Evolutionary conservation across 2,113 vertebrate genomes (phyloP).

Genomic region (Naja naja): DNA sequence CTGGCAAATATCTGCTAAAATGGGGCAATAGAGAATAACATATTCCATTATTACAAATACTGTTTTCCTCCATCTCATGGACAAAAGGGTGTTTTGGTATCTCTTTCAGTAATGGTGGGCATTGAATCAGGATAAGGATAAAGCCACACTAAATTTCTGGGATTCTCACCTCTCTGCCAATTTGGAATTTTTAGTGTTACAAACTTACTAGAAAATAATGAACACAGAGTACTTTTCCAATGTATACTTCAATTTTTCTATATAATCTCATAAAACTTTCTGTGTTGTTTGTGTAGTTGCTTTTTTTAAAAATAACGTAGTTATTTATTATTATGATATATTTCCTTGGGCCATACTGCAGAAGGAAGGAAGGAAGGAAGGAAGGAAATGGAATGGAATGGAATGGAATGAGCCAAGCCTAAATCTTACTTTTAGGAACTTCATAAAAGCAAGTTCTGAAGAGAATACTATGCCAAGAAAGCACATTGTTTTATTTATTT

Average conservation of each 20-base stretch:
- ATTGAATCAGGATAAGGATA: no score
- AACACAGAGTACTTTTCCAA: not conserved
- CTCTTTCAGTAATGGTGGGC: no score
- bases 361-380: not conserved
- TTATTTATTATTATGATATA: no score
- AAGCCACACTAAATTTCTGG: no score
- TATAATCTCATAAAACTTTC: not conserved
- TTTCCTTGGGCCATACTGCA: no score
- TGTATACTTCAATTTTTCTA: not conserved
- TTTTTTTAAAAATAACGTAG: no score
- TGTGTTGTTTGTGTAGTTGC: not conserved
- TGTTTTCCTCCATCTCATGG: no score
- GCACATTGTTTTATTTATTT: not conserved
- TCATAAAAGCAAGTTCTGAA: not conserved
- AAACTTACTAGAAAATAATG: not conserved
- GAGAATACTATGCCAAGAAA: not conserved
- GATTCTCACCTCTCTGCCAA: no score
- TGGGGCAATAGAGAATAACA: no score
- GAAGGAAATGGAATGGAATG: fast-evolving
- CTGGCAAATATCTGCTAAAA: no score
- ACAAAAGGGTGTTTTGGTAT: no score
- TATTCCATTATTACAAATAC: no score
- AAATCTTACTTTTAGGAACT: not conserved
- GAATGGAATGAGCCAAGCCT: not conserved
- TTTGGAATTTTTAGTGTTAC: not conserved